A percentile compares a stretch with the other conserved stretches of the same genome.
These are phyloP conservation scores for Helicoverpa zea DNA, from an alignment of 1,140 invertebrate species.

Conservation along the genomic window DNA sequence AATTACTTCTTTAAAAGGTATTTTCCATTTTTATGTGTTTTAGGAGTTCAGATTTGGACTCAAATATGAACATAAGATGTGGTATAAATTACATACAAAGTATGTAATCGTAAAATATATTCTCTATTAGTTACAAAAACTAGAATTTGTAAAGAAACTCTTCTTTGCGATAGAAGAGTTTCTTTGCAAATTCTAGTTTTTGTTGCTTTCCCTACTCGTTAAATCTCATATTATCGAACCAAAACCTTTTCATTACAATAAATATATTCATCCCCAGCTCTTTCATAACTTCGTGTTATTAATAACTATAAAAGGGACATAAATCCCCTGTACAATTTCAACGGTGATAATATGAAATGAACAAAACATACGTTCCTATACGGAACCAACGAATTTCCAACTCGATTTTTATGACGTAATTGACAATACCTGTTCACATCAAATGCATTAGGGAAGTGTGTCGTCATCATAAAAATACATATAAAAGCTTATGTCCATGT, in stretches of 20 bases:
- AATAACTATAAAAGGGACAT: constrained; percentile 15
- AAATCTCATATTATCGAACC: neutral
- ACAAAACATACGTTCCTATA: constrained; percentile 21
- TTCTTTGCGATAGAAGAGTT: too few species aligned
- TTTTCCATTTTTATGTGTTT: too few species aligned
- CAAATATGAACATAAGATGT: too few species aligned
- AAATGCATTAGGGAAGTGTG: constrained; percentile 34
- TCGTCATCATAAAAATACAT: constrained; percentile 18
- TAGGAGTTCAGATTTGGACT: too few species aligned
- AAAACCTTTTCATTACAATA: constrained; percentile 2
- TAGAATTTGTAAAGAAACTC: too few species aligned
- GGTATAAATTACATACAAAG: too few species aligned
- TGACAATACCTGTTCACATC: constrained; percentile 17
- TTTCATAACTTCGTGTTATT: constrained; percentile 12
- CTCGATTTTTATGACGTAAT: constrained; percentile 12
- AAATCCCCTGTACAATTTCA: neutral
- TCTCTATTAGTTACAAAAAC: too few species aligned
- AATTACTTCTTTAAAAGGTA: constrained; percentile 5
- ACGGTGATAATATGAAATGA: neutral
- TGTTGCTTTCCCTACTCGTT: neutral
- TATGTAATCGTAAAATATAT: neutral
- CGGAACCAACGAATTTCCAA: neutral
- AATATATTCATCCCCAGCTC: neutral
- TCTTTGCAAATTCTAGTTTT: too few species aligned
- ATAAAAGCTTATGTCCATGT: constrained; percentile 14